phyloP scores from a whole-genome alignment of 2,888 invertebrate genomes.

The Pseudanteris insignis region DNA sequence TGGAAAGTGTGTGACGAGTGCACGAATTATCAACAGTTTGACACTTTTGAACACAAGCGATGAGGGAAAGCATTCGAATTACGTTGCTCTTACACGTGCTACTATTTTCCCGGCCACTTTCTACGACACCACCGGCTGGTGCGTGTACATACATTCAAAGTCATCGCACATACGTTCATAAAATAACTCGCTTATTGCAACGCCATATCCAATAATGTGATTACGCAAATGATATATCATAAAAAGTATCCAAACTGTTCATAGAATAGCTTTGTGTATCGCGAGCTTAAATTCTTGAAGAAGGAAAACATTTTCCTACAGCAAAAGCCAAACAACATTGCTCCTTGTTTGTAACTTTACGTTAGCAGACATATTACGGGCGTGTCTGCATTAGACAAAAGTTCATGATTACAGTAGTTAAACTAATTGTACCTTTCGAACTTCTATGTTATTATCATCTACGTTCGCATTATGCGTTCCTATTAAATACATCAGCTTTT shows the following conservation, averaged over 20 bases:
- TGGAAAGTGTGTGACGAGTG: slow-evolving; percentile 28
- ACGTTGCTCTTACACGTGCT: slow-evolving; percentile 51
- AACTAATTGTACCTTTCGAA: slow-evolving; percentile 1
- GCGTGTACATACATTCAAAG: slow-evolving; percentile 21
- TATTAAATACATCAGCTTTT: not conserved
- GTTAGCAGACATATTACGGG: not conserved
- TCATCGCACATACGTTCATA: slow-evolving; percentile 28
- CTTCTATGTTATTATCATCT: slow-evolving; percentile 3
- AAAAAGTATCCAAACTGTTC: slow-evolving; percentile 16
- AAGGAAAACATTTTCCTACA: not conserved
- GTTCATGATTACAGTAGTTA: slow-evolving; percentile 3
- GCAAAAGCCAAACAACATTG: slow-evolving; percentile 8
- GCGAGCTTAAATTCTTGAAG: slow-evolving; percentile 1
- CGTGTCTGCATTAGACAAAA: slow-evolving; percentile 2
- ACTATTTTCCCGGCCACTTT: slow-evolving; percentile 57
- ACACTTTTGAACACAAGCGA: slow-evolving; percentile 33
- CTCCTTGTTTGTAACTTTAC: not conserved
- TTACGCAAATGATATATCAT: slow-evolving; percentile 26
- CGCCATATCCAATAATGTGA: slow-evolving; percentile 19
- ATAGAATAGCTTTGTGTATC: slow-evolving; percentile 16
- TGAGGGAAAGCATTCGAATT: slow-evolving; percentile 54
- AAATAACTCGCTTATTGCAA: slow-evolving; percentile 21
- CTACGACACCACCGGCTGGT: slow-evolving; percentile 44
- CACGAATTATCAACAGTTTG: slow-evolving; percentile 22
- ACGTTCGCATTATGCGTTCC: not conserved